Conservation (phyloP, 2,113 vertebrate genomes). For the Anhinga rufa region DNA sequence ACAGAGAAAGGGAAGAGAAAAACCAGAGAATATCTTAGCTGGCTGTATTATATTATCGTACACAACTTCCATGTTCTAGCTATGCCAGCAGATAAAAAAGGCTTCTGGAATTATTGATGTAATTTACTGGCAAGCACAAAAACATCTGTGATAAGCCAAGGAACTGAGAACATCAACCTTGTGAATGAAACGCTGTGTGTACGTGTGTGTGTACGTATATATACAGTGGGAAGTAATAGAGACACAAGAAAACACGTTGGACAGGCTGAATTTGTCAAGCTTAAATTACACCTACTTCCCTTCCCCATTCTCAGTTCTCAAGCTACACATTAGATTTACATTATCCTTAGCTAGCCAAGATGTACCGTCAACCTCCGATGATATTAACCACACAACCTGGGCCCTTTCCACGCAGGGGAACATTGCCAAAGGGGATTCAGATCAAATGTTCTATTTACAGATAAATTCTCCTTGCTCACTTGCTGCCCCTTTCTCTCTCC, state of each 20-base stretch:
- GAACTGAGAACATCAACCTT: not conserved
- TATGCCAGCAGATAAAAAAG: not conserved
- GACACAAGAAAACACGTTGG: not conserved
- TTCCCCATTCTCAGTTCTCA: not conserved
- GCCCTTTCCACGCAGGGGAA: not conserved
- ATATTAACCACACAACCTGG: not conserved
- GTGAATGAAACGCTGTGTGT: not conserved
- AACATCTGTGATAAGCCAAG: not conserved
- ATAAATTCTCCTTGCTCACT: not conserved
- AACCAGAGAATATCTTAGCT: not conserved
- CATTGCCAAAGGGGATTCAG: not conserved
- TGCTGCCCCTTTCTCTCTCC: not conserved
- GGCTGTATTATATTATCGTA: not conserved
- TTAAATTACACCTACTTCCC: not conserved
- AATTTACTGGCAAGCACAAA: constrained; percentile 22
- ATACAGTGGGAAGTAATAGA: not conserved
- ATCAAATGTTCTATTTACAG: not conserved
- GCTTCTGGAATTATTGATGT: constrained; percentile 6
- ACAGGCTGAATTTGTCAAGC: not conserved
- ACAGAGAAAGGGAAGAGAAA: not conserved
- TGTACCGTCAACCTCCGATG: not conserved
- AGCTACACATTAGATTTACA: not conserved
- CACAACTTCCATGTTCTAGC: not conserved
- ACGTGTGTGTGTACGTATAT: not conserved
- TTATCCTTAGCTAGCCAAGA: not conserved